These are phyloP conservation scores for Lasioglossum zephyrum DNA, from an alignment of 2,888 invertebrate genomes.

Conservation along the genomic window DNA sequence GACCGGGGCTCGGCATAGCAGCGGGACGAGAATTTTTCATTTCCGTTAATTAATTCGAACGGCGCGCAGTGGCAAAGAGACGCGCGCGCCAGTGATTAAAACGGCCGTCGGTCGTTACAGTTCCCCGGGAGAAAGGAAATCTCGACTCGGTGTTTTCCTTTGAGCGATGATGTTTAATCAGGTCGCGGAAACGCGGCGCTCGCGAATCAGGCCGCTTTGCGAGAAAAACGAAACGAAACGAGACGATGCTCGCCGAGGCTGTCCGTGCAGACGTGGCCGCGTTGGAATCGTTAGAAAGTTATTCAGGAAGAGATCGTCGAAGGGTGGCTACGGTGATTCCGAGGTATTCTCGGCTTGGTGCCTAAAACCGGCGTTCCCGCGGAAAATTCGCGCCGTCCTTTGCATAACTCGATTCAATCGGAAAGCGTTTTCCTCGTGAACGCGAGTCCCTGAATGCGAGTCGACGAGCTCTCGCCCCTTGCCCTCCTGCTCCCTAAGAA, in stretches of 20 bases:
- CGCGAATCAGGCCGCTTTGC: conserved; percentile 3
- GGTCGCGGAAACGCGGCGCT: conserved; percentile 11
- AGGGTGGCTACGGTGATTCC: conserved; percentile 47
- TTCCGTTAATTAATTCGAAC: conserved; percentile 52
- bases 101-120: conserved; percentile 31
- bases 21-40: conserved; percentile 46
- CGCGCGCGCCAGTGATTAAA: conserved; percentile 38
- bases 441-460: conserved; percentile 61
- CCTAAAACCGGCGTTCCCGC: conserved; percentile 49
- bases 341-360: conserved; percentile 50
- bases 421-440: conserved; percentile 70
- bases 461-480: conserved; percentile 51
- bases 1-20: neutral
- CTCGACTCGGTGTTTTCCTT: conserved; percentile 32
- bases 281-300: conserved; percentile 64
- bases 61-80: conserved; percentile 27
- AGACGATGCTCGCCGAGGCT: neutral
- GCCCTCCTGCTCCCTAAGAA: neutral
- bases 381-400: conserved; percentile 71
- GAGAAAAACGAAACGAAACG: neutral
- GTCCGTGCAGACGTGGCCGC: neutral
- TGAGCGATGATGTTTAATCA: conserved; percentile 52
- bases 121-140: conserved; percentile 17
- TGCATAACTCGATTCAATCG: conserved; percentile 77
- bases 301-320: conserved; percentile 53